Percentiles rank a stretch among this genome's conserved stretches.
Conservation (phyloP, 2,113 vertebrate genomes). For the Ranitomeya imitator region DNA sequence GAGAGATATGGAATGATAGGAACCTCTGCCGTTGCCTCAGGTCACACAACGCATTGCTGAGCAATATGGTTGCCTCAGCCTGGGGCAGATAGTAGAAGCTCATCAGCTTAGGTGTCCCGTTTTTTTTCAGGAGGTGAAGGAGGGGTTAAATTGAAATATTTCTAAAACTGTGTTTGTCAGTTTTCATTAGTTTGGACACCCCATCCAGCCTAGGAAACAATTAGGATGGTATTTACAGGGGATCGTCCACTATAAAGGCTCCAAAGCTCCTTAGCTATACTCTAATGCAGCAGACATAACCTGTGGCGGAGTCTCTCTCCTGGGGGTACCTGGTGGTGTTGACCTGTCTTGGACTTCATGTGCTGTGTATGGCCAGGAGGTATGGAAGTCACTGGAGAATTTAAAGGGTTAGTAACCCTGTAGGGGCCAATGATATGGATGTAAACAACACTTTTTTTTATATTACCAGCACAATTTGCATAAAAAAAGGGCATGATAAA, state of each 20-base stretch:
- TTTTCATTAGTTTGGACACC: not conserved
- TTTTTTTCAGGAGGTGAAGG: not conserved
- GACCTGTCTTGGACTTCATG: not conserved
- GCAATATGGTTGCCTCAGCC: constrained; percentile 7
- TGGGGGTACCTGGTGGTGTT: not conserved
- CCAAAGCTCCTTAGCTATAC: not conserved
- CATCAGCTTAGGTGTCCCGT: not conserved
- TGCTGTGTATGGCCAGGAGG: not conserved
- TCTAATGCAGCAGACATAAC: not conserved
- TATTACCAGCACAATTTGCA: too few relatives aligned
- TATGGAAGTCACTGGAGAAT: not conserved
- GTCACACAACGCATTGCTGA: constrained; percentile 40
- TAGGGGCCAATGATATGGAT: not conserved
- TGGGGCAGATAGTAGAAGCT: not conserved
- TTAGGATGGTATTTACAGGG: not conserved
- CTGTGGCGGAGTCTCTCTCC: not conserved
- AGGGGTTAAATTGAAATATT: not conserved
- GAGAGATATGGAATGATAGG: constrained; percentile 44
- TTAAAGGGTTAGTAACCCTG: not conserved
- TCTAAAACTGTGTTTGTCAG: not conserved
- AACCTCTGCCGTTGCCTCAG: not conserved
- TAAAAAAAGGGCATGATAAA: too few relatives aligned
- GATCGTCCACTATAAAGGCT: not conserved
- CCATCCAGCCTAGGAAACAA: not conserved
- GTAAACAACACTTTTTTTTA: not conserved